Evolutionary conservation across 1,140 invertebrate species (phyloP).

Genomic region (Trichomalopsis sarcophagae): DNA sequence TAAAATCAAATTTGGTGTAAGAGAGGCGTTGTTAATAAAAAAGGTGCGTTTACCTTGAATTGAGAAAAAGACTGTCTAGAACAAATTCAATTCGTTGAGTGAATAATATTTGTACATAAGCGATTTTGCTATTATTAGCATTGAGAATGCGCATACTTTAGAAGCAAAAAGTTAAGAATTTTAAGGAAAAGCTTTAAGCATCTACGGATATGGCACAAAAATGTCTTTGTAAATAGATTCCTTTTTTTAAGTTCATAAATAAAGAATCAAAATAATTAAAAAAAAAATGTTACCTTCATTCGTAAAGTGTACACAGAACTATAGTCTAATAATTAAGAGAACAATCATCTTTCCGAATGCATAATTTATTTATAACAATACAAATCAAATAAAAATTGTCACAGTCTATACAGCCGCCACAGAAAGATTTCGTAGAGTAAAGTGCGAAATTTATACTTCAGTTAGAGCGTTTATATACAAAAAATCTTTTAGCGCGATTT

Average conservation of each 20-base stretch:
- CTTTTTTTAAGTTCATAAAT: constrained; percentile 30
- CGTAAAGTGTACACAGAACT: no score
- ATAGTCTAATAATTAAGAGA: no score
- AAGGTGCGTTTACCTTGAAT: neutral
- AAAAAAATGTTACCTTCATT: neutral
- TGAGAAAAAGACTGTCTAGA: neutral
- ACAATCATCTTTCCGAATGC: neutral
- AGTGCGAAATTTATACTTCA: neutral
- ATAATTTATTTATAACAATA: constrained; percentile 33
- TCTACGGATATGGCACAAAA: neutral
- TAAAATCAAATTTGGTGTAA: neutral
- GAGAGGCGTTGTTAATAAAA: neutral
- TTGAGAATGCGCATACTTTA: neutral
- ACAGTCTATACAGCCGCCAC: constrained; percentile 14
- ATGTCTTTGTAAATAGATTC: constrained; percentile 14
- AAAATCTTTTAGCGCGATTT: constrained; percentile 5
- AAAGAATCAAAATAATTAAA: neutral
- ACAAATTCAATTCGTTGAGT: neutral
- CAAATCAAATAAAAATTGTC: constrained; percentile 16
- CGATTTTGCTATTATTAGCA: neutral
- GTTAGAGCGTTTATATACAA: constrained; percentile 36
- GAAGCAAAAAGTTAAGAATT: neutral
- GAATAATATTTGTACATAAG: neutral
- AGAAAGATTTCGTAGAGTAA: constrained; percentile 6
- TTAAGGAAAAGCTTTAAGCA: neutral